Percentiles rank a stretch among this genome's conserved stretches.
Evolutionary conservation across 2,113 vertebrate species (phyloP).

Genomic region (Psittacus erithacus): DNA sequence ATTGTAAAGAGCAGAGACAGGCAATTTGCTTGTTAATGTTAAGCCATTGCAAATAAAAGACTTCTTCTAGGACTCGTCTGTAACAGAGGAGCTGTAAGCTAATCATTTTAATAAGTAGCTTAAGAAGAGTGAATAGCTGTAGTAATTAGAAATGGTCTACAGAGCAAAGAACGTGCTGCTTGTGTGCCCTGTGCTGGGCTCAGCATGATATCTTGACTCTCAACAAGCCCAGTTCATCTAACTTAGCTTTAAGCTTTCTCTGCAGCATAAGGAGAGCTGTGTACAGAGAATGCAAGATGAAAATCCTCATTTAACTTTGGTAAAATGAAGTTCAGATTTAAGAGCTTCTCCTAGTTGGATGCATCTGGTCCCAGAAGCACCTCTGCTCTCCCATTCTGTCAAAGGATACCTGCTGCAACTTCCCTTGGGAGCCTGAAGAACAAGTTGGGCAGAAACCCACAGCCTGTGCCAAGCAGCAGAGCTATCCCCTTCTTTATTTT

Average conservation of each 20-base stretch:
- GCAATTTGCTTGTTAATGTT: not conserved
- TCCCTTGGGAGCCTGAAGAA: not conserved
- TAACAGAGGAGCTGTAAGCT: not conserved
- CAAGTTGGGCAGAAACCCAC: not conserved
- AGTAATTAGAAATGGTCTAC: not conserved
- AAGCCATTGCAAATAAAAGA: not conserved
- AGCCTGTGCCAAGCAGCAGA: not conserved
- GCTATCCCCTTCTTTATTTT: not conserved
- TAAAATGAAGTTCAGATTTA: no score
- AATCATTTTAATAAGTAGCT: not conserved
- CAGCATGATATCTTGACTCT: not conserved
- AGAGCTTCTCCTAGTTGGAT: not conserved
- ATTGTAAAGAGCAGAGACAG: not conserved
- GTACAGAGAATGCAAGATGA: not conserved
- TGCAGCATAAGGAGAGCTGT: not conserved
- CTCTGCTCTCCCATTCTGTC: not conserved
- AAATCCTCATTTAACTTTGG: not conserved
- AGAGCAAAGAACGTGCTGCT: not conserved
- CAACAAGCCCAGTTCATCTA: not conserved
- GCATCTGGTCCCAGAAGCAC: not conserved
- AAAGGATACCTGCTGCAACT: not conserved
- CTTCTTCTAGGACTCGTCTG: not conserved
- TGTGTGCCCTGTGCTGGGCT: rapidly evolving
- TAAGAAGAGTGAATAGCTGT: not conserved
- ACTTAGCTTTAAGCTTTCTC: not conserved